A percentile compares a stretch with the other conserved stretches of the same genome.
phyloP scores from a whole-genome alignment of 1,140 invertebrate genomes.

The Bombus impatiens region DNA sequence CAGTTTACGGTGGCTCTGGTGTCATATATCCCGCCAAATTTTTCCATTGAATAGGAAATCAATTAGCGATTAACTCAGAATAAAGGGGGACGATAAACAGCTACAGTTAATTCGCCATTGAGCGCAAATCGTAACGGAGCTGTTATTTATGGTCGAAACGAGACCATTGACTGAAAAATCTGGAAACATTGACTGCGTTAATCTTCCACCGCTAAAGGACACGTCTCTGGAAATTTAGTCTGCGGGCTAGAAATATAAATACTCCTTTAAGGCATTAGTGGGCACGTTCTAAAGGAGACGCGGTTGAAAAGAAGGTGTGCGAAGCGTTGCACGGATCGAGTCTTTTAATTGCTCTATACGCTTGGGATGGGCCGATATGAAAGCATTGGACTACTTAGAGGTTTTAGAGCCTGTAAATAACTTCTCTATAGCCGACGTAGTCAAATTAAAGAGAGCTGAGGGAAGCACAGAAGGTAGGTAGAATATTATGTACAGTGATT shows the following conservation, averaged over 20 bases:
- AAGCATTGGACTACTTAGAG: not conserved
- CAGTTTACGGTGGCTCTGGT: too few relatives aligned
- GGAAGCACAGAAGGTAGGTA: too few relatives aligned
- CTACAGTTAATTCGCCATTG: not conserved
- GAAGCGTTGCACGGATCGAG: slow-evolving; percentile 8
- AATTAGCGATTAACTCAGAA: not conserved
- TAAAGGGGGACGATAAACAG: not conserved
- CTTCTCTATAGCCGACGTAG: too few relatives aligned
- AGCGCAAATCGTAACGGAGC: too few relatives aligned
- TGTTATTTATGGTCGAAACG: not conserved
- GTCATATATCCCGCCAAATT: not conserved
- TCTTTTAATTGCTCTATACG: slow-evolving; percentile 29
- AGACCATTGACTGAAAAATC: not conserved
- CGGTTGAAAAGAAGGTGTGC: not conserved
- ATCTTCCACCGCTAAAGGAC: not conserved
- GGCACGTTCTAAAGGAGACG: too few relatives aligned
- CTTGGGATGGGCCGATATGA: not conserved
- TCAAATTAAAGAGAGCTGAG: not conserved
- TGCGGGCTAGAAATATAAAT: not conserved
- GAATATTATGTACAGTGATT: too few relatives aligned
- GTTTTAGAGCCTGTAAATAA: slow-evolving; percentile 13
- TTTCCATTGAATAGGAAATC: not conserved
- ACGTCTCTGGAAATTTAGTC: not conserved
- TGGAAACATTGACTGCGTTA: slow-evolving; percentile 1
- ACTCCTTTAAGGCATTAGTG: slow-evolving; percentile 5